phyloP scores from a whole-genome alignment of 1,140 invertebrate species.

The Nasonia giraulti region DNA sequence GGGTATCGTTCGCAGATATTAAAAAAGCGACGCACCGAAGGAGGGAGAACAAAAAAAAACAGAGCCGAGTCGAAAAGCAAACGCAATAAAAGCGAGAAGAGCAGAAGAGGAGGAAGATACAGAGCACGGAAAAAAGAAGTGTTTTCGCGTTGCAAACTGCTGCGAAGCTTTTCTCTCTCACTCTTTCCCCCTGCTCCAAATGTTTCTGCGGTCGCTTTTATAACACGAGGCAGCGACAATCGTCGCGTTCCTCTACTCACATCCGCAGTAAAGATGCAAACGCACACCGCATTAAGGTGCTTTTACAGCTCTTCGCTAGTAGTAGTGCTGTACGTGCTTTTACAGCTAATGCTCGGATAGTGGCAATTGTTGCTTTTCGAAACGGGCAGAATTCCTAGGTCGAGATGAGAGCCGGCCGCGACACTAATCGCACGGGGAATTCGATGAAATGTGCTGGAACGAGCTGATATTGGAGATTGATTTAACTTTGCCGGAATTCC shows the following conservation, averaged over 20 bases:
- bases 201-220: not conserved
- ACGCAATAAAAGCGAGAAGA: not conserved
- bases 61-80: conserved; percentile 10
- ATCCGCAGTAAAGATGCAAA: conserved; percentile 22
- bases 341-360: not conserved
- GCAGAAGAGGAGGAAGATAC: not conserved
- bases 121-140: not conserved
- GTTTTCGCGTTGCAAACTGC: conserved; percentile 15
- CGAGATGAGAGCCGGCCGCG: too few species aligned
- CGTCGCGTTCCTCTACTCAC: not conserved
- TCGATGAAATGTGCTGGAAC: too few species aligned
- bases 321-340: not conserved
- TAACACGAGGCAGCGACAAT: not conserved
- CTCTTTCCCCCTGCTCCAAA: not conserved
- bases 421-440: too few species aligned
- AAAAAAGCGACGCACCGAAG: not conserved
- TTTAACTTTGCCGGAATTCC: too few species aligned
- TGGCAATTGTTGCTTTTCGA: not conserved
- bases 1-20: too few species aligned
- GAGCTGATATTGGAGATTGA: too few species aligned
- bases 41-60: not conserved
- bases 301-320: not conserved
- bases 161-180: not conserved
- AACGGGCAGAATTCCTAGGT: too few species aligned
- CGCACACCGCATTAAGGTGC: not conserved